Evolutionary conservation across 1,140 invertebrate species (phyloP).

Genomic region (Amphibalanus amphitrite): DNA sequence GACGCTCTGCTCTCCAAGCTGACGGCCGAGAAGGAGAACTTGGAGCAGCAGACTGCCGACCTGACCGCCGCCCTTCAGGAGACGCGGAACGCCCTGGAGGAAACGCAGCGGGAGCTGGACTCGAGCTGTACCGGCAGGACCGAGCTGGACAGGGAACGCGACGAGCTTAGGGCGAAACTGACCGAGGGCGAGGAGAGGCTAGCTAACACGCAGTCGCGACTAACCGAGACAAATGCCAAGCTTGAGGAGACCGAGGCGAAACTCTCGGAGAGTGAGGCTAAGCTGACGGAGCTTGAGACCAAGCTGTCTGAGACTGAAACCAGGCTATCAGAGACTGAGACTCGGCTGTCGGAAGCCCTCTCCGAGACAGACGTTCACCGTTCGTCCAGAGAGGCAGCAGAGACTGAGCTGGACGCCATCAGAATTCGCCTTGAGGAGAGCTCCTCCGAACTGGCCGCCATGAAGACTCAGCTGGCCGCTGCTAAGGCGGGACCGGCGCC

Average conservation of each 20-base stretch:
- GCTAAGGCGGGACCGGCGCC: too few relatives aligned
- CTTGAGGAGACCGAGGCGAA: too few relatives aligned
- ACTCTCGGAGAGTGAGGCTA: too few relatives aligned
- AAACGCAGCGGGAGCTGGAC: not conserved
- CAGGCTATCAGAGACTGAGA: not conserved
- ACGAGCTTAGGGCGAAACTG: too few relatives aligned
- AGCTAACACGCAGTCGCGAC: too few relatives aligned
- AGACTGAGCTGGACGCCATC: not conserved
- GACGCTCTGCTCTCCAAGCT: not conserved
- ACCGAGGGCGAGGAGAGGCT: too few relatives aligned
- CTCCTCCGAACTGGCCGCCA: not conserved
- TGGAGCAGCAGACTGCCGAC: not conserved
- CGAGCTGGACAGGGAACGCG: not conserved
- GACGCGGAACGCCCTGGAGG: not conserved
- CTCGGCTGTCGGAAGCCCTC: not conserved
- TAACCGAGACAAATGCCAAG: too few relatives aligned
- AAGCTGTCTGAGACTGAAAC: not conserved
- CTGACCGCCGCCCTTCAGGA: not conserved
- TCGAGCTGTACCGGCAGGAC: not conserved
- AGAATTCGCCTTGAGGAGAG: not conserved
- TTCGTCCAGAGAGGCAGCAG: not conserved
- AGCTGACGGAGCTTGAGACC: too few relatives aligned
- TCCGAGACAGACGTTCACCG: not conserved
- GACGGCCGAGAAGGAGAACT: not conserved
- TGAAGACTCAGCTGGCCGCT: not conserved